These are phyloP conservation scores for Tortricodes alternella DNA, from an alignment of 2,888 invertebrate genomes.

Conservation along the genomic window DNA sequence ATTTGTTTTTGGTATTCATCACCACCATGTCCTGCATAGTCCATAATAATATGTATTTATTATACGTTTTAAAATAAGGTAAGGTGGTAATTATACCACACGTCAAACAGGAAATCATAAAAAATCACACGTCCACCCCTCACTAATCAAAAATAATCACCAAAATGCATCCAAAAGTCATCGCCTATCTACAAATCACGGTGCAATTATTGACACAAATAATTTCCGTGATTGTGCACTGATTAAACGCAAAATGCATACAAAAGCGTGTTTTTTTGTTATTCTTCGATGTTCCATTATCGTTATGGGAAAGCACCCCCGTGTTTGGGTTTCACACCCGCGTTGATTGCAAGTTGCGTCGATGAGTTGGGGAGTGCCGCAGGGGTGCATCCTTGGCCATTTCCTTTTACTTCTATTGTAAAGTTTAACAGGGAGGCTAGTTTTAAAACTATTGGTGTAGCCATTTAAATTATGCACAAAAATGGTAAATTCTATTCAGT, in stretches of 20 bases:
- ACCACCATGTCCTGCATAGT: too few relatives aligned
- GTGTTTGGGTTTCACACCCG: conserved; percentile 80
- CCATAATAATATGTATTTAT: too few relatives aligned
- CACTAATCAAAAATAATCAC: conserved; percentile 54
- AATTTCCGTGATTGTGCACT: conserved; percentile 65
- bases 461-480: not conserved
- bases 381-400: conserved; percentile 67
- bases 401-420: conserved; percentile 53
- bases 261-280: conserved; percentile 62
- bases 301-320: conserved; percentile 77
- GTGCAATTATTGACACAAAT: conserved; percentile 66
- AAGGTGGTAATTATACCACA: not conserved
- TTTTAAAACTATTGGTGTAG: not conserved
- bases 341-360: conserved; percentile 75
- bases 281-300: conserved; percentile 73
- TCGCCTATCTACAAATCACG: conserved; percentile 53
- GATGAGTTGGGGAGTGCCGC: conserved; percentile 68
- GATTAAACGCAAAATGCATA: conserved; percentile 63
- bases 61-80: too few relatives aligned
- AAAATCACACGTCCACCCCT: conserved; percentile 42
- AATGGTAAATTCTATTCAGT: too few relatives aligned
- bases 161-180: conserved; percentile 45
- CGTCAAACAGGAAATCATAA: conserved; percentile 28
- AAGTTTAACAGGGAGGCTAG: conserved; percentile 33
- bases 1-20: too few relatives aligned